A percentile compares a stretch with the other conserved stretches of the same genome.
Conservation (phyloP, 2,113 vertebrate genomes). For the Pterocles orientalis region DNA sequence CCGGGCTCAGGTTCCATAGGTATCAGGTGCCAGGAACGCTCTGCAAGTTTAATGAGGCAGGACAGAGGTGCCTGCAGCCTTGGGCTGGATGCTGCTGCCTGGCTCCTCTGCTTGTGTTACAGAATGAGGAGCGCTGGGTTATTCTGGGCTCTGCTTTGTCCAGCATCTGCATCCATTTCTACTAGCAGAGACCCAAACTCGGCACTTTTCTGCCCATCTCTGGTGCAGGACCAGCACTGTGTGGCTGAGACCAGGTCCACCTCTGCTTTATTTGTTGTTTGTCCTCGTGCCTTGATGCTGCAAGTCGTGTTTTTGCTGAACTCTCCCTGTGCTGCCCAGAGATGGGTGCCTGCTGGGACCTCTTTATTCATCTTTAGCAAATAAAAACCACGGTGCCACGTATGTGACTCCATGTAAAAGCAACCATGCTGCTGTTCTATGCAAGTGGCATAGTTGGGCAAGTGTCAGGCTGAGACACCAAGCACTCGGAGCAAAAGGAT, state of each 20-base stretch:
- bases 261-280: background rate
- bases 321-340: background rate
- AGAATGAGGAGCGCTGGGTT: background rate
- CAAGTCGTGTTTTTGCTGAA: background rate
- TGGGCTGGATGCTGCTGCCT: accelerated
- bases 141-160: background rate
- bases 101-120: background rate
- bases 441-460: background rate
- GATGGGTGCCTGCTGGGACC: background rate
- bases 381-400: accelerated
- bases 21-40: slow-evolving; percentile 35
- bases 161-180: background rate
- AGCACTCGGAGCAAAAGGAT: background rate
- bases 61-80: background rate
- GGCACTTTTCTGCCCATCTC: background rate
- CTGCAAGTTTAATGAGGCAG: slow-evolving; percentile 77
- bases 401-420: accelerated
- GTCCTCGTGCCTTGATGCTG: background rate
- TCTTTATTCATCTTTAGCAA: background rate
- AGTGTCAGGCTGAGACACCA: background rate
- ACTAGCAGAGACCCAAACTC: background rate
- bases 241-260: background rate
- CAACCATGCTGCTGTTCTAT: background rate
- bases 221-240: background rate
- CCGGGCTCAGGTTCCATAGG: background rate